Evolutionary conservation across 1,140 invertebrate species (phyloP).

Genomic region (Batillaria attramentaria): DNA sequence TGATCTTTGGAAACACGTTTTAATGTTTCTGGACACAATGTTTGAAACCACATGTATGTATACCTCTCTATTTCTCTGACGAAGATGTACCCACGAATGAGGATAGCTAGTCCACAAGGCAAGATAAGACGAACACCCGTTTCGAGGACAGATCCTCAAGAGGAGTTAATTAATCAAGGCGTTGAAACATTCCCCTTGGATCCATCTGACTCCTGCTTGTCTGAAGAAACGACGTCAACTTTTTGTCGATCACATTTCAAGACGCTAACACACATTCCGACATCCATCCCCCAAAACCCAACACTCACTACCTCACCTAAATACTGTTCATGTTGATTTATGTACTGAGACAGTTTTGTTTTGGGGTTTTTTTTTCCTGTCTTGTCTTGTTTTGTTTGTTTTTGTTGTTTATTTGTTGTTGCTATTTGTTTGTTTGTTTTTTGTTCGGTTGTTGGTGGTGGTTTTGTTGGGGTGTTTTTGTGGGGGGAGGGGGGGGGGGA

Average conservation of each 20-base stretch:
- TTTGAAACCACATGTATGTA: background rate
- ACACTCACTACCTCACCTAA: too few species aligned
- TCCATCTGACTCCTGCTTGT: background rate
- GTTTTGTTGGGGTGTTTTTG: too few species aligned
- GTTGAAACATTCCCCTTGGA: background rate
- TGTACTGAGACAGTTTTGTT: too few species aligned
- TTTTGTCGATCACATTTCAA: background rate
- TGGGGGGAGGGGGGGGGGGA: too few species aligned
- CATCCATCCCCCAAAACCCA: too few species aligned
- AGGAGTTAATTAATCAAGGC: background rate
- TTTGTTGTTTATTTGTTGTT: too few species aligned
- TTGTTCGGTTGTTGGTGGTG: too few species aligned
- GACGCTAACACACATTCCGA: too few species aligned
- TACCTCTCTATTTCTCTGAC: background rate
- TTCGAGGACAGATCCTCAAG: background rate
- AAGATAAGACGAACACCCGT: background rate
- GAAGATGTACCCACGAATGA: background rate
- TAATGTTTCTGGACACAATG: background rate
- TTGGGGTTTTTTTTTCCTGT: too few species aligned
- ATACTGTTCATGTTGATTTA: too few species aligned
- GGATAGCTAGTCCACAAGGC: background rate
- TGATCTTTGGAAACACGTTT: background rate
- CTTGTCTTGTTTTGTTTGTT: too few species aligned
- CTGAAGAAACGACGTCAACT: background rate
- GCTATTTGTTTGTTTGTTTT: too few species aligned